phyloP scores from a whole-genome alignment of 2,888 invertebrate genomes.

The Nemotelus nigrinus region DNA sequence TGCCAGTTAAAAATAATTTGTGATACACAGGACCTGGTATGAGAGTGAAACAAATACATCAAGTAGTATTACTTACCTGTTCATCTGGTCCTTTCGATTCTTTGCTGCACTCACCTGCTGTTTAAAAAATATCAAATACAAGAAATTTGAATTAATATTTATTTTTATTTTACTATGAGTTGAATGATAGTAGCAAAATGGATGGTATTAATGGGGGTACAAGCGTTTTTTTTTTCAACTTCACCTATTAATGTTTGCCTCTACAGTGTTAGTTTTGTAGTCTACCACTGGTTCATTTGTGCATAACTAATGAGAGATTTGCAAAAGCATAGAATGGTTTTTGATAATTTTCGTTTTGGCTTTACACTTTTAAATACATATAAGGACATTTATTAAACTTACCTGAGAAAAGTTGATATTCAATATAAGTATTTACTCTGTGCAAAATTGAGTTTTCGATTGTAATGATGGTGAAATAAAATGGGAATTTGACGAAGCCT shows the following conservation, averaged over 20 bases:
- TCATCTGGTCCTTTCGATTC: conserved; percentile 31
- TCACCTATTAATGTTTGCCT: conserved; percentile 22
- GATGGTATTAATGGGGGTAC: conserved; percentile 36
- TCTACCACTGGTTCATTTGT: conserved; percentile 22
- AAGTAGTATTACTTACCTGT: conserved; percentile 15
- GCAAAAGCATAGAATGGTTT: too few species aligned
- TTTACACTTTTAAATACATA: too few species aligned
- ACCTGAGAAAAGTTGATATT: too few species aligned
- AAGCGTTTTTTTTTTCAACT: conserved; percentile 16
- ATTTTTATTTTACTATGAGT: neutral
- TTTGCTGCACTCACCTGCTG: conserved; percentile 37
- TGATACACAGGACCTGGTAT: too few species aligned
- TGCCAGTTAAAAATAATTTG: too few species aligned
- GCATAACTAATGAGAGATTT: conserved; percentile 33
- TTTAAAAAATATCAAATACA: neutral
- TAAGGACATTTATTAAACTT: too few species aligned
- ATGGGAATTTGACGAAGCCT: too few species aligned
- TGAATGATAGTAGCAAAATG: neutral
- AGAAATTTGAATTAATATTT: conserved; percentile 2
- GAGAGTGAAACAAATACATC: too few species aligned
- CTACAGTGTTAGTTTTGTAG: conserved; percentile 1
- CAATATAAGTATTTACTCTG: too few species aligned
- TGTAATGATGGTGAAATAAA: too few species aligned
- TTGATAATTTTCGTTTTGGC: too few species aligned
- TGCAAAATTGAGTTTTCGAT: too few species aligned